Evolutionary conservation across 2,888 invertebrate genomes (phyloP).

Genomic region (Apeira syringaria): DNA sequence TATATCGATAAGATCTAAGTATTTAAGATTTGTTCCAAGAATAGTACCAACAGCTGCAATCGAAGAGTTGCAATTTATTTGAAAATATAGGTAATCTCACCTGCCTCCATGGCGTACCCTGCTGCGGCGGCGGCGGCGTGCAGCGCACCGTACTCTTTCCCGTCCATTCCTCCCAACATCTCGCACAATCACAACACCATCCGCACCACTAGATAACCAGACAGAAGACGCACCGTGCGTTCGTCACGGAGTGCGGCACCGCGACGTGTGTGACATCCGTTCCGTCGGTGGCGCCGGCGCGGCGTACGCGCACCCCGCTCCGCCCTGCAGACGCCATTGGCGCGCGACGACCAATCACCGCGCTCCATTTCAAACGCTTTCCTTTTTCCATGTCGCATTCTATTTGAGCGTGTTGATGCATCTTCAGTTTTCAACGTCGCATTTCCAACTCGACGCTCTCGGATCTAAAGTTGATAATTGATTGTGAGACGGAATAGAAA

Average conservation of each 20-base stretch:
- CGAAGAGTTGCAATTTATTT: not conserved
- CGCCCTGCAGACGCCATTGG: slow-evolving; percentile 71
- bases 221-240: slow-evolving; percentile 40
- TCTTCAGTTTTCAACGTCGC: slow-evolving; percentile 36
- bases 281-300: slow-evolving; percentile 55
- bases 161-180: slow-evolving; percentile 79
- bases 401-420: slow-evolving; percentile 78
- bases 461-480: slow-evolving; percentile 25
- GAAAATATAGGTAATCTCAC: slow-evolving; percentile 40
- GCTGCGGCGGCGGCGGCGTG: slow-evolving; percentile 75
- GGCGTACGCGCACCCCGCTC: slow-evolving; percentile 44
- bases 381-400: slow-evolving; percentile 78
- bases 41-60: not conserved
- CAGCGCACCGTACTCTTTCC: slow-evolving; percentile 80
- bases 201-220: slow-evolving; percentile 10
- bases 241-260: slow-evolving; percentile 47
- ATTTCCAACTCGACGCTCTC: slow-evolving; percentile 38
- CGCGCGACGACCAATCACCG: slow-evolving; percentile 73
- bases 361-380: slow-evolving; percentile 79
- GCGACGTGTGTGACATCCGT: slow-evolving; percentile 44
- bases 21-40: no score
- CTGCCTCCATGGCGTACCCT: slow-evolving; percentile 69
- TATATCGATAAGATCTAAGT: no score
- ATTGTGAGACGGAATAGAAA: slow-evolving; percentile 28
- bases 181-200: slow-evolving; percentile 53